Evolutionary conservation across 37 sponge, comb jelly and placozoan genomes (phyloP).

Genomic region (Geodia barretti): DNA sequence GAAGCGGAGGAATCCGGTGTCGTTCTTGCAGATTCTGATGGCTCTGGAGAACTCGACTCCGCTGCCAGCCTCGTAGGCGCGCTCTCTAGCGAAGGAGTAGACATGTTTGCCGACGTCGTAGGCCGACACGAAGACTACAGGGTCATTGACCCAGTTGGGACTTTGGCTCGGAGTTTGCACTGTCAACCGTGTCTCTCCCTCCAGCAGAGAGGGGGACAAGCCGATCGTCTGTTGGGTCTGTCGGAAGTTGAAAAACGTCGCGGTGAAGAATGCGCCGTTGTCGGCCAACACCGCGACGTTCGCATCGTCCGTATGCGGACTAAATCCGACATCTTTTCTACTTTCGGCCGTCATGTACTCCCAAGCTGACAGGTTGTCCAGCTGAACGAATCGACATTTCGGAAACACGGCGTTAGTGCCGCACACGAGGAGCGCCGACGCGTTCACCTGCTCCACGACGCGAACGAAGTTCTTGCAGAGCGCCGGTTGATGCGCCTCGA

Average conservation of each 20-base stretch:
- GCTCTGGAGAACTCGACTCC: constrained; percentile 39
- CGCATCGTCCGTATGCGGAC: constrained; percentile 24
- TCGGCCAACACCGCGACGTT: constrained; percentile 24
- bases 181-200: constrained; percentile 14
- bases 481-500: neutral
- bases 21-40: constrained; percentile 60
- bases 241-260: constrained; percentile 14
- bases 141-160: constrained; percentile 35
- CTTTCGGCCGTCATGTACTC: constrained; percentile 5
- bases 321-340: constrained; percentile 30
- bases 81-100: constrained; percentile 60
- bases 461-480: constrained; percentile 32
- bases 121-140: constrained; percentile 45
- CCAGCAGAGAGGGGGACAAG: constrained; percentile 33
- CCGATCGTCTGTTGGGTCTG: constrained; percentile 20
- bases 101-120: constrained; percentile 40
- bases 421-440: constrained; percentile 39
- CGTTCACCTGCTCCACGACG: constrained; percentile 25
- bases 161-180: constrained; percentile 6
- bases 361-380: constrained; percentile 4
- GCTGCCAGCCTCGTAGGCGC: constrained; percentile 40
- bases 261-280: constrained; percentile 48
- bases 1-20: constrained; percentile 1
- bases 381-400: constrained; percentile 40
- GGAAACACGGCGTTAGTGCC: constrained; percentile 60